Evolutionary conservation across 2,888 invertebrate genomes (phyloP).

Genomic region (Heliconius hortense): DNA sequence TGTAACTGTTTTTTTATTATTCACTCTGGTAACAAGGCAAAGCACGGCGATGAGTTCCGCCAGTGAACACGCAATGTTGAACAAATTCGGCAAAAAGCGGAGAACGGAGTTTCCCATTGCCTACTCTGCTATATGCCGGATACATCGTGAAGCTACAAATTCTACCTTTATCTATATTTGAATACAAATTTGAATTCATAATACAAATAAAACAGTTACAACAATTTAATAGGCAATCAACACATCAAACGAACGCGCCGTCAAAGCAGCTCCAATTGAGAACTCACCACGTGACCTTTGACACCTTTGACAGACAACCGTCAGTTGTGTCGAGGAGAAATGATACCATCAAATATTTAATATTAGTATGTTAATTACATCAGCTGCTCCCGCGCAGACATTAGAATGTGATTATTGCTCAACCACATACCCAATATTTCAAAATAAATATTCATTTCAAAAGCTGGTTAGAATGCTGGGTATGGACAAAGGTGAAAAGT

Average conservation of each 20-base stretch:
- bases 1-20: no score
- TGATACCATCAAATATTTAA: conserved; percentile 31
- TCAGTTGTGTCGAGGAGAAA: conserved; percentile 28
- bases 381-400: conserved; percentile 28
- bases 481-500: conserved; percentile 27
- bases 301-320: conserved; percentile 29
- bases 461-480: conserved; percentile 17
- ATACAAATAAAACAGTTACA: neutral
- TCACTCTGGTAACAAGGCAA: no score
- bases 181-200: neutral
- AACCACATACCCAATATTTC: conserved; percentile 2
- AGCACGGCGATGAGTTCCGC: no score
- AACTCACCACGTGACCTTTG: conserved; percentile 26
- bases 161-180: neutral
- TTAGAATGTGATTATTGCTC: conserved; percentile 30
- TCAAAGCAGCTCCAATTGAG: neutral
- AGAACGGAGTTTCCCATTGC: no score
- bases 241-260: conserved; percentile 18
- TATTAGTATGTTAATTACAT: conserved; percentile 35
- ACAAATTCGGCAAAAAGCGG: no score
- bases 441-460: neutral
- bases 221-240: conserved; percentile 8
- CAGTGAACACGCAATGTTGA: no score
- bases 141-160: neutral
- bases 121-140: no score